Evolutionary conservation across 2,113 vertebrate species (phyloP).

Genomic region (Tamias sibiricus): DNA sequence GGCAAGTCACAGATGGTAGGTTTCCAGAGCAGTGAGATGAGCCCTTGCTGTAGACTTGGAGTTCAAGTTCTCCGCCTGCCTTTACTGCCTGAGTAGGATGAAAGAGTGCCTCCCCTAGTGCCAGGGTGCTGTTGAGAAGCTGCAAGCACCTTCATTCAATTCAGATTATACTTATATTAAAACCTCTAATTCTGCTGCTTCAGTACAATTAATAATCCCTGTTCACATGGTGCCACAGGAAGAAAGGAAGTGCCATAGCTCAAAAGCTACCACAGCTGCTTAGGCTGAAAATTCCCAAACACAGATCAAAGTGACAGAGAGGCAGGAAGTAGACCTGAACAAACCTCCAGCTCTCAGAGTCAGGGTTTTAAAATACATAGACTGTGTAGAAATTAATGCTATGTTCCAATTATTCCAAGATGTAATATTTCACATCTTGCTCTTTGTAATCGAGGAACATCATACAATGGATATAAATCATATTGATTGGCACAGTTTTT

Average conservation of each 20-base stretch:
- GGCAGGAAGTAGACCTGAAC: neutral
- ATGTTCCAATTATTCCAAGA: neutral
- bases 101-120: neutral
- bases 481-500: neutral
- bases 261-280: neutral
- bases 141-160: neutral
- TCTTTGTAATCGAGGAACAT: neutral
- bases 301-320: neutral
- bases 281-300: neutral
- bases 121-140: neutral
- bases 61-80: neutral
- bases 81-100: neutral
- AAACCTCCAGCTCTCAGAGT: neutral
- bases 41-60: neutral
- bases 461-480: neutral
- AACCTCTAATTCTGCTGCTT: slow-evolving; percentile 18
- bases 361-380: neutral
- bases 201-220: neutral
- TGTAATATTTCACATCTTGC: neutral
- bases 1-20: neutral
- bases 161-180: slow-evolving; percentile 40
- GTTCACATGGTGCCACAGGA: neutral
- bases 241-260: neutral
- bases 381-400: neutral
- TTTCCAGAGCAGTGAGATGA: neutral